These are phyloP conservation scores for Bibio marci DNA, from an alignment of 2,888 invertebrate species.

Conservation along the genomic window DNA sequence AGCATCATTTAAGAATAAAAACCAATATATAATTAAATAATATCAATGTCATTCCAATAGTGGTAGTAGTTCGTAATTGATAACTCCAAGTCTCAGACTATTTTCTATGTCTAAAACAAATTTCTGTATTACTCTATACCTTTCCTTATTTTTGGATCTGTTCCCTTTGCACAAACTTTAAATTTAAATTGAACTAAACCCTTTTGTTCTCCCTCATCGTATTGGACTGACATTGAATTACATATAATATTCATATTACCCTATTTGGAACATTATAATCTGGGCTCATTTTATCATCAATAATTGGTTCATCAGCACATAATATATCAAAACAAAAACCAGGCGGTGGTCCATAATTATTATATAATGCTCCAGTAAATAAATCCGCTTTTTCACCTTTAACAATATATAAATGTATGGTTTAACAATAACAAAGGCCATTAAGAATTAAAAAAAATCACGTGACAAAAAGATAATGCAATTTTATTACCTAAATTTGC, in stretches of 20 bases:
- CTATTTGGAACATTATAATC: conserved; percentile 65
- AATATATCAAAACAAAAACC: conserved; percentile 89
- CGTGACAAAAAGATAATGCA: background rate
- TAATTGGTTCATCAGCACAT: conserved; percentile 70
- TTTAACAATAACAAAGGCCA: background rate
- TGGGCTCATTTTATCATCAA: conserved; percentile 63
- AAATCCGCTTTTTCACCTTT: conserved; percentile 46
- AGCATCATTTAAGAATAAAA: no score
- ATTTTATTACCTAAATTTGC: conserved; percentile 41
- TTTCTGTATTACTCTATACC: no score
- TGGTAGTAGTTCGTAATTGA: no score
- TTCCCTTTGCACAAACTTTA: no score
- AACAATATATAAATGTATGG: background rate
- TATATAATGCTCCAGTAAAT: conserved; percentile 70
- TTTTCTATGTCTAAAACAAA: no score
- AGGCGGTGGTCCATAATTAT: conserved; percentile 66
- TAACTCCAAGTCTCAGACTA: no score
- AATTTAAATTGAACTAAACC: no score
- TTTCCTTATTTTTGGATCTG: no score
- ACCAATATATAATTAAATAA: no score
- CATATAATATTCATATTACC: conserved; percentile 36
- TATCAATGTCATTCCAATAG: no score
- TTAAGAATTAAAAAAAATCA: background rate
- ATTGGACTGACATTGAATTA: no score
- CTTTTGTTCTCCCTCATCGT: no score